phyloP scores from a whole-genome alignment of 2,797 vertebrate species.

The Sebastes vulpes region DNA sequence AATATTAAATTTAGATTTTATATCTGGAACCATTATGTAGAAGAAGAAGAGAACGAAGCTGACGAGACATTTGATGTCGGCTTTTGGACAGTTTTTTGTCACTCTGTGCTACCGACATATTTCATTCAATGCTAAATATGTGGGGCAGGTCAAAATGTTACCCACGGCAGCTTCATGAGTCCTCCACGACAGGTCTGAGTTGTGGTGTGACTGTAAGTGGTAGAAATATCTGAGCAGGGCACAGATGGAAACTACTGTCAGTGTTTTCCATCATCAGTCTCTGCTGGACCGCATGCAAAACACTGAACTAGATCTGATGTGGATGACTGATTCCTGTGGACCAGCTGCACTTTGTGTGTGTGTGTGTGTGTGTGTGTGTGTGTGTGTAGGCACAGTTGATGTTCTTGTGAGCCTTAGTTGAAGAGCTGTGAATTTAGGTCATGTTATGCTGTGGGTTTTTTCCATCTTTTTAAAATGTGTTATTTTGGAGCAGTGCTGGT shows the following conservation, averaged over 20 bases:
- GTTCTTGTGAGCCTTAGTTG: conserved; percentile 1
- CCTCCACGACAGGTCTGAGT: neutral
- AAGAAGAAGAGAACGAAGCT: neutral
- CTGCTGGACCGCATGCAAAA: conserved; percentile 33
- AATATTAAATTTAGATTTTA: neutral
- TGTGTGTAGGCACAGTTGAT: neutral
- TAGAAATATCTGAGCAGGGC: conserved; percentile 7
- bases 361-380: neutral
- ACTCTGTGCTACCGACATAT: neutral
- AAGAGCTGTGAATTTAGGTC: conserved; percentile 37
- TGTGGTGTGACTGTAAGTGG: neutral
- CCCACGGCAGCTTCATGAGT: neutral
- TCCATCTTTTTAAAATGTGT: neutral
- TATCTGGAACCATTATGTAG: neutral
- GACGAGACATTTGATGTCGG: neutral
- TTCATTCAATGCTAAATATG: neutral
- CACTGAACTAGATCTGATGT: conserved; percentile 21
- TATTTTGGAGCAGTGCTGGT: neutral
- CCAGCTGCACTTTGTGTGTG: neutral
- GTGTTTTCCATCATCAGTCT: conserved; percentile 42
- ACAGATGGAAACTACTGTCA: conserved; percentile 38
- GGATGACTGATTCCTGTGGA: conserved; percentile 43
- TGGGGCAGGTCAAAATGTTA: neutral
- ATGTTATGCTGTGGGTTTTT: neutral
- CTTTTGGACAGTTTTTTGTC: neutral